These are phyloP conservation scores for Mimas tiliae DNA, from an alignment of 2,888 invertebrate species.

Conservation along the genomic window DNA sequence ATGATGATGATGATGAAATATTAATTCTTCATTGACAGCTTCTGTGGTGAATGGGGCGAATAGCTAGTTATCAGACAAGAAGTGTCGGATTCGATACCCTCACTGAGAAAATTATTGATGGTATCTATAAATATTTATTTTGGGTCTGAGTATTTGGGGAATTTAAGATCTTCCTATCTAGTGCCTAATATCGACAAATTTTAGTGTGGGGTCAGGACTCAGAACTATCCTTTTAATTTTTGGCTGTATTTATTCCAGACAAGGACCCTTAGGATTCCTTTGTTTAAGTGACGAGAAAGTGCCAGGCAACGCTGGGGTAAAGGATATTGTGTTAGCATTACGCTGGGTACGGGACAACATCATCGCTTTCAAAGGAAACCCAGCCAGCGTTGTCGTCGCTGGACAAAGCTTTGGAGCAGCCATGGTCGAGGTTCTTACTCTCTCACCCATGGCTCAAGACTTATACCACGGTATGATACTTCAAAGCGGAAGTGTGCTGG, in stretches of 20 bases:
- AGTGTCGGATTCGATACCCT: too few relatives aligned
- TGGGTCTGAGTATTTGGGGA: too few relatives aligned
- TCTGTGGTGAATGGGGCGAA: too few relatives aligned
- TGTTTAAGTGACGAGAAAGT: constrained; percentile 63
- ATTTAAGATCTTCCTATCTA: too few relatives aligned
- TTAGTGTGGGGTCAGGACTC: too few relatives aligned
- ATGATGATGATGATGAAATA: not conserved
- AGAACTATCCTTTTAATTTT: too few relatives aligned
- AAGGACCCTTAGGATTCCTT: constrained; percentile 68
- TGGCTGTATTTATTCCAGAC: constrained; percentile 47
- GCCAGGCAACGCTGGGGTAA: constrained; percentile 73
- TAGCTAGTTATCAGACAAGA: too few relatives aligned
- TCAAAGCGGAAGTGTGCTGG: constrained; percentile 71
- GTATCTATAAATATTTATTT: too few relatives aligned
- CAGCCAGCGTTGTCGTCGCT: constrained; percentile 63
- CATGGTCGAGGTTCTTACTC: constrained; percentile 63
- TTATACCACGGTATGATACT: constrained; percentile 70
- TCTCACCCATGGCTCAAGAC: constrained; percentile 59
- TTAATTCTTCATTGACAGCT: not conserved
- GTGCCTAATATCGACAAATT: too few relatives aligned
- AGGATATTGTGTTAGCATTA: constrained; percentile 68
- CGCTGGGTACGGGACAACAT: constrained; percentile 77
- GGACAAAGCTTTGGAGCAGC: constrained; percentile 76
- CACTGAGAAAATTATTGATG: too few relatives aligned
- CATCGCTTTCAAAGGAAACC: constrained; percentile 72